Conservation (phyloP, 2,888 invertebrate species). For the Aleiodes alternator region DNA sequence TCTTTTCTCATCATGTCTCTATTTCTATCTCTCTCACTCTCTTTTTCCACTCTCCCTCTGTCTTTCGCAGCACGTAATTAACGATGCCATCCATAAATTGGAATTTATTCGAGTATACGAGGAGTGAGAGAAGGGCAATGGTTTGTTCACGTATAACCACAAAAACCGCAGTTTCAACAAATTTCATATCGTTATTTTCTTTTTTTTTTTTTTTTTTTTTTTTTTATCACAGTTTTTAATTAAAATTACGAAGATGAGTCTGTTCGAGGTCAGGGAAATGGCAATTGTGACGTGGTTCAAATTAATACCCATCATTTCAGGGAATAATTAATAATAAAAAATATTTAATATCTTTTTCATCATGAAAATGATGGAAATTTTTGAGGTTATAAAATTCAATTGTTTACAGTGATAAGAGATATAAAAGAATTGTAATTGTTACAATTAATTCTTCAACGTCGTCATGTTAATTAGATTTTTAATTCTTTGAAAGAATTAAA, state of each 20-base stretch:
- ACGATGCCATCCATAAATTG: slow-evolving; percentile 36
- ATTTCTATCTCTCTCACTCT: slow-evolving; percentile 26
- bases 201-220: neutral
- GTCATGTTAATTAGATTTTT: neutral
- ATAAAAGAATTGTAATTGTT: no score
- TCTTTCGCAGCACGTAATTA: slow-evolving; percentile 32
- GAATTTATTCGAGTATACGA: slow-evolving; percentile 33
- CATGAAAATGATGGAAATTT: no score
- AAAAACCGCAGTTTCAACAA: slow-evolving; percentile 36
- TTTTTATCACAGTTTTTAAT: slow-evolving; percentile 31
- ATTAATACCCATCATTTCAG: slow-evolving; percentile 15
- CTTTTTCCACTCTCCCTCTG: neutral
- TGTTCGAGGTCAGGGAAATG: slow-evolving; percentile 27
- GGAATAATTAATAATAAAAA: neutral
- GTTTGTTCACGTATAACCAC: slow-evolving; percentile 33
- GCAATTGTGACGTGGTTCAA: slow-evolving; percentile 20
- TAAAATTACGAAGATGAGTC: slow-evolving; percentile 26
- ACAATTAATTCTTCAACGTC: no score
- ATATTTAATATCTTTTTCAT: neutral
- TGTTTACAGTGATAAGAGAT: no score
- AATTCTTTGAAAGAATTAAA: slow-evolving; percentile 13
- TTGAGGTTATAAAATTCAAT: no score
- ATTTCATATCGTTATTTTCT: slow-evolving; percentile 16
- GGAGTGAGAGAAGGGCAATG: neutral
- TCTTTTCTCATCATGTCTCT: slow-evolving; percentile 6